Conservation (phyloP, 2,113 vertebrate species). For the Solenodon paradoxus region DNA sequence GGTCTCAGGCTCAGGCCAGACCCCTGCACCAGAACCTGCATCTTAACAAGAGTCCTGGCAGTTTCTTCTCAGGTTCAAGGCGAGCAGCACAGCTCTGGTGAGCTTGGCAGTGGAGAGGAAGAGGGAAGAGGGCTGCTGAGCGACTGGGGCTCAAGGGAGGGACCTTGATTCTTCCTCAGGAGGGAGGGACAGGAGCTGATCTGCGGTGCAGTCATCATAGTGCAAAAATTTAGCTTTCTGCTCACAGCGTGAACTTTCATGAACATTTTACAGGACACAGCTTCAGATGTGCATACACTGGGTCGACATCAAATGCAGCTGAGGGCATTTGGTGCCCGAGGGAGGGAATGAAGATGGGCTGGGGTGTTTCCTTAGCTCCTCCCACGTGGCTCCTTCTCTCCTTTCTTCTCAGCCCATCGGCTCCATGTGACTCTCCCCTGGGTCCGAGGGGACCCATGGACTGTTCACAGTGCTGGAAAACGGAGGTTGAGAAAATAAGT, state of each 20-base stretch:
- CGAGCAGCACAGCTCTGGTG: neutral
- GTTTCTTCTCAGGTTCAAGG: neutral
- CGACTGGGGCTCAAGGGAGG: neutral
- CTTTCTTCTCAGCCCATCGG: neutral
- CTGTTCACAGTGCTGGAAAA: neutral
- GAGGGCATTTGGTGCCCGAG: neutral
- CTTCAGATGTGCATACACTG: neutral
- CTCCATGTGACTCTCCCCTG: neutral
- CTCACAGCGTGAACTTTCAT: neutral
- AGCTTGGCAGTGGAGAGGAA: fast-evolving
- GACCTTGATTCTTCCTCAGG: neutral
- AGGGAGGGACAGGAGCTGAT: neutral
- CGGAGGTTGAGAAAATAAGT: neutral
- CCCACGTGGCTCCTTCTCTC: fast-evolving
- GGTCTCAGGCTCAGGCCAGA: neutral
- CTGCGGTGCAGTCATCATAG: neutral
- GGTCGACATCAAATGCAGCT: neutral
- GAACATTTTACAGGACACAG: neutral
- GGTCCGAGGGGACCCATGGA: fast-evolving
- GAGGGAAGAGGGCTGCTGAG: neutral
- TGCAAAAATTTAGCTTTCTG: neutral
- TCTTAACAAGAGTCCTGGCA: neutral
- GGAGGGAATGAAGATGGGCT: fast-evolving
- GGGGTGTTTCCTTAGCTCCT: neutral
- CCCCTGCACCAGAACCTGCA: neutral